These are phyloP conservation scores for Rhincodon typus DNA, from an alignment of 2,797 vertebrate species.

Conservation along the genomic window DNA sequence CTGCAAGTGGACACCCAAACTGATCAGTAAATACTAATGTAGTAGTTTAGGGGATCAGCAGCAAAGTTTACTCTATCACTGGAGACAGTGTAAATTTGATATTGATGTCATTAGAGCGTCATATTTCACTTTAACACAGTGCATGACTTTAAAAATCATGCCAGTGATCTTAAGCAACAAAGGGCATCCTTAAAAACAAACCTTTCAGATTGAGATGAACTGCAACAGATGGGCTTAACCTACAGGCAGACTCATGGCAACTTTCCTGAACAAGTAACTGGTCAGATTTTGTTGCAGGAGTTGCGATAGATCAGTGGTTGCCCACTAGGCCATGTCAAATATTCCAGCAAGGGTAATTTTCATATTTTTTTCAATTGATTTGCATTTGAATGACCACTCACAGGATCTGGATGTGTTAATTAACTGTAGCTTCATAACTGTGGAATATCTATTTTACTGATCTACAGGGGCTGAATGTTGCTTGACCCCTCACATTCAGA, in stretches of 20 bases:
- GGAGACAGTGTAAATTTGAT: constrained; percentile 4
- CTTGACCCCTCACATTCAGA: not conserved
- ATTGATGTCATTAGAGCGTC: not conserved
- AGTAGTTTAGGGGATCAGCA: too few relatives aligned
- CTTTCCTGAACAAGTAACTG: not conserved
- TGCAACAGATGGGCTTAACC: constrained; percentile 6
- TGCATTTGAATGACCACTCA: not conserved
- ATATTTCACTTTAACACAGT: not conserved
- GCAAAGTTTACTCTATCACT: not conserved
- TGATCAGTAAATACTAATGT: not conserved
- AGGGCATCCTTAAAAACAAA: not conserved
- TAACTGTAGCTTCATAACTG: not conserved
- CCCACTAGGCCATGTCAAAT: not conserved
- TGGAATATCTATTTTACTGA: not conserved
- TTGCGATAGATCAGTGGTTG: not conserved
- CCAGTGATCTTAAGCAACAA: not conserved
- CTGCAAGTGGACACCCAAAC: not conserved
- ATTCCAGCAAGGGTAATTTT: not conserved
- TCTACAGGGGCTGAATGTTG: not conserved
- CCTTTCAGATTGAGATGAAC: not conserved
- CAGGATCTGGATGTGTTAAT: not conserved
- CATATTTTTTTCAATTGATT: not conserved
- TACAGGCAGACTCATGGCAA: not conserved
- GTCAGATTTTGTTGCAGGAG: not conserved
- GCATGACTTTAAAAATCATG: not conserved